Conservation (phyloP, 2,888 invertebrate genomes). For the Eumerus sabulonum region DNA sequence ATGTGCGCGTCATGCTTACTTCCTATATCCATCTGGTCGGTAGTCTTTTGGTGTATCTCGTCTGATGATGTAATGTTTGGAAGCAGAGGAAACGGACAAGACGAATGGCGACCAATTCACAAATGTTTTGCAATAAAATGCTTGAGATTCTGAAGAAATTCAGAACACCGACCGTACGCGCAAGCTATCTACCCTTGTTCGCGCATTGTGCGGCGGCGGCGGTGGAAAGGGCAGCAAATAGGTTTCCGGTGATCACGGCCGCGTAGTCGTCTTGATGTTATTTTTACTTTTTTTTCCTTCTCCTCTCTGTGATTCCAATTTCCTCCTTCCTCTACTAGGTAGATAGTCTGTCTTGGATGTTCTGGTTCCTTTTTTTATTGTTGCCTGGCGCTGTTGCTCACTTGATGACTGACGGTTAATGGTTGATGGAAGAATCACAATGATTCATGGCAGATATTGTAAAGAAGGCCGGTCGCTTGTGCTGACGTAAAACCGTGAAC, state of each 20-base stretch:
- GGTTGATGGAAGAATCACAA: slow-evolving; percentile 57
- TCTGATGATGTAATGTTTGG: no score
- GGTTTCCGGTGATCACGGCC: slow-evolving; percentile 68
- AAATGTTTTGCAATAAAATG: slow-evolving; percentile 67
- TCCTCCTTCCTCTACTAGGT: slow-evolving; percentile 43
- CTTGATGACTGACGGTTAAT: slow-evolving; percentile 36
- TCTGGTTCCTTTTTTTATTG: no score
- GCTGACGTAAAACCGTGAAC: slow-evolving; percentile 42
- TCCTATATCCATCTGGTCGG: slow-evolving; percentile 44
- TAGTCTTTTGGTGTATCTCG: no score
- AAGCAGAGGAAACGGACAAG: no score
- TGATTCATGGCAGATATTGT: slow-evolving; percentile 49
- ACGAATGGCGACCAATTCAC: slow-evolving; percentile 51
- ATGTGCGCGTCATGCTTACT: slow-evolving; percentile 63
- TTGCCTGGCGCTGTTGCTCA: slow-evolving; percentile 5
- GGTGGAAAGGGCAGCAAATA: slow-evolving; percentile 54
- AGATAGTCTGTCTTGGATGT: slow-evolving; percentile 15
- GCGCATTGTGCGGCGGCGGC: background rate
- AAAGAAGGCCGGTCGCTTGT: slow-evolving; percentile 5
- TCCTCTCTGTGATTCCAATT: slow-evolving; percentile 52
- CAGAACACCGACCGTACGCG: slow-evolving; percentile 55
- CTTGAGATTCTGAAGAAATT: slow-evolving; percentile 64
- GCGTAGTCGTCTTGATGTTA: slow-evolving; percentile 46
- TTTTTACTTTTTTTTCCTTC: slow-evolving; percentile 17
- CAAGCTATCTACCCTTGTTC: no score